phyloP scores from a whole-genome alignment of 2,888 invertebrate species.

The Lepidochrysops patricia region DNA sequence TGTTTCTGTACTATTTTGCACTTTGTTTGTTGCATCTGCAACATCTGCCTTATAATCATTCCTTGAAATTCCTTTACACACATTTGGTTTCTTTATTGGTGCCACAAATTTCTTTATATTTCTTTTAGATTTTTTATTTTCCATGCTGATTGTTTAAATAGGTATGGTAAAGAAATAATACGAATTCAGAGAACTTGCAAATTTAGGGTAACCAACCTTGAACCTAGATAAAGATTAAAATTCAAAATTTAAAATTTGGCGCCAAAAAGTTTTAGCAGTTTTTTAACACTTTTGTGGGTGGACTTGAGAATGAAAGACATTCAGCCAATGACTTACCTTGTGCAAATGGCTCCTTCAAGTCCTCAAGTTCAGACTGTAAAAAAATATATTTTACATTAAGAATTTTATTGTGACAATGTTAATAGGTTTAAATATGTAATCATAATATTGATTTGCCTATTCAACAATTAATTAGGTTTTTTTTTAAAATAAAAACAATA shows the following conservation, averaged over 20 bases:
- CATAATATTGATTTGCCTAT: too few species aligned
- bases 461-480: background rate
- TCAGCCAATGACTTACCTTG: constrained; percentile 38
- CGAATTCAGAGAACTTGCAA: too few species aligned
- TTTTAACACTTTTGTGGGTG: too few species aligned
- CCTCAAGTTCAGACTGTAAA: constrained; percentile 58
- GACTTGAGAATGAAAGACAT: too few species aligned
- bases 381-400: constrained; percentile 8
- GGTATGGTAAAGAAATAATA: background rate
- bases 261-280: background rate
- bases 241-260: background rate
- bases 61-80: background rate
- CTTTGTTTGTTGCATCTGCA: background rate
- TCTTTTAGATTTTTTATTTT: background rate
- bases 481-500: background rate
- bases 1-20: background rate
- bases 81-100: constrained; percentile 30
- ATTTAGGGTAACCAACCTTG: too few species aligned
- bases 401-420: constrained; percentile 3
- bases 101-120: constrained; percentile 39
- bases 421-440: too few species aligned
- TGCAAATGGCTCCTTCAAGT: constrained; percentile 55
- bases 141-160: background rate
- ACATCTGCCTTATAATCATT: background rate
- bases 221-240: too few species aligned